phyloP scores from a whole-genome alignment of 2,797 vertebrate genomes.

The Phyllotis vaccarum region DNA sequence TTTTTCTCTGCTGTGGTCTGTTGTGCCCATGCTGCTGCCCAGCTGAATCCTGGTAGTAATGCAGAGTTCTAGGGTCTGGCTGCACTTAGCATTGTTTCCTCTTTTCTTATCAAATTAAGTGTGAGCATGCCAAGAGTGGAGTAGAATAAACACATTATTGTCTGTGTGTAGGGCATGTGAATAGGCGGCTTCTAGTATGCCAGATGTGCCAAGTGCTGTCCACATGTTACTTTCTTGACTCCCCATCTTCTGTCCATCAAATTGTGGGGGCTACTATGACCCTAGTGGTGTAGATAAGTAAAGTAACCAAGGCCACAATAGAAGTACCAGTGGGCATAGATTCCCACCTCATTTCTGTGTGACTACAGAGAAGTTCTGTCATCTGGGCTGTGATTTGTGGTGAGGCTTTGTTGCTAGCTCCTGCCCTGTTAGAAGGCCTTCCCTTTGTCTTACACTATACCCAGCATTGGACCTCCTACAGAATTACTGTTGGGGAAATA shows the following conservation, averaged over 20 bases:
- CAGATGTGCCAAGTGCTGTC: neutral
- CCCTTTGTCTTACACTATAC: neutral
- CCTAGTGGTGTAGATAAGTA: neutral
- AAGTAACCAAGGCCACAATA: neutral
- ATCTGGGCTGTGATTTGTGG: neutral
- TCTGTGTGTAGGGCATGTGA: neutral
- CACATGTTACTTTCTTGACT: neutral
- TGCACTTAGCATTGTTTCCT: neutral
- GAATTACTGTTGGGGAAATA: neutral
- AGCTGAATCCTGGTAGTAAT: neutral
- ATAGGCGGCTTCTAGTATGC: neutral
- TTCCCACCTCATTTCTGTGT: neutral
- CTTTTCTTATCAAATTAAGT: neutral
- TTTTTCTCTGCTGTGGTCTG: neutral
- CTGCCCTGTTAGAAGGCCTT: neutral
- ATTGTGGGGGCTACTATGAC: neutral
- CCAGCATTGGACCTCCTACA: neutral
- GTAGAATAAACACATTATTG: neutral
- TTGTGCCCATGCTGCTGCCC: neutral
- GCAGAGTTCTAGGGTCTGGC: neutral
- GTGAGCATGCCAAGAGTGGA: neutral
- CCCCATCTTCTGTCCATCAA: accelerated
- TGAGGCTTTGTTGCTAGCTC: neutral
- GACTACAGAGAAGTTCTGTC: neutral
- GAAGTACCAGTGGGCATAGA: neutral